Evolutionary conservation across 2,888 invertebrate genomes (phyloP), one percentile per base, ranked within the genome.

Genomic region (Lutraria lutraria): DNA sequence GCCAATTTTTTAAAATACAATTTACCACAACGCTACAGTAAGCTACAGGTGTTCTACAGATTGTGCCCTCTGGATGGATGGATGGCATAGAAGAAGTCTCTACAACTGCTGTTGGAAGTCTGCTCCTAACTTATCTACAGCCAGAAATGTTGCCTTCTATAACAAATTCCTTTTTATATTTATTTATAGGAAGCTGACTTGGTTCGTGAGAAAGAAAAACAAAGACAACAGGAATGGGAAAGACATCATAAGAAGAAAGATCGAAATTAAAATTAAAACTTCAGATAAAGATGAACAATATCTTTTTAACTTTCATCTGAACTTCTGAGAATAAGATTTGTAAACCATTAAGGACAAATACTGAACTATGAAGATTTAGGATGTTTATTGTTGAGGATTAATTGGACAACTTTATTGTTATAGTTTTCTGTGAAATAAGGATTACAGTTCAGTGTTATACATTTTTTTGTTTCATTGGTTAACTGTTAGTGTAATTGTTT

Each of bases 141-240:
- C 43, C 43, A 43, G 43, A 43, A 43, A 43, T 43, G 2, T 43
- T 4, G 43, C 8, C 2, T 43, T 43, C 43, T 43, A 8, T 43
- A 43, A 43, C 43, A 4, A 2, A 43, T 43, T 8, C 2, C 43
- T 43, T 43, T 43, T 43, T 43, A 43, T 43, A 6, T 34, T 60
- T 19, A 2, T 60, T 92, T 93, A 10, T 90, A 96, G 95, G 96
- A 95, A 63, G 93, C 95, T 10, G 87, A 92, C 0, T 93, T 93
- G 85, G 92, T 94, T 83, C 89, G 94, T 88, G 95, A 95, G 79
- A 93, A 94, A 86, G 95, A 96, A 87, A 94, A 93, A 87, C 92
- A 94, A 83, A 88, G 93, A 83, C 95, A 96, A 88, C 88, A 91
- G 83, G 95, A 95, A 81, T 96, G 96, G 96, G 95, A 95, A 85